These are phyloP conservation scores for Thaumatotibia leucotreta DNA, from an alignment of 1,140 invertebrate species.

Conservation along the genomic window DNA sequence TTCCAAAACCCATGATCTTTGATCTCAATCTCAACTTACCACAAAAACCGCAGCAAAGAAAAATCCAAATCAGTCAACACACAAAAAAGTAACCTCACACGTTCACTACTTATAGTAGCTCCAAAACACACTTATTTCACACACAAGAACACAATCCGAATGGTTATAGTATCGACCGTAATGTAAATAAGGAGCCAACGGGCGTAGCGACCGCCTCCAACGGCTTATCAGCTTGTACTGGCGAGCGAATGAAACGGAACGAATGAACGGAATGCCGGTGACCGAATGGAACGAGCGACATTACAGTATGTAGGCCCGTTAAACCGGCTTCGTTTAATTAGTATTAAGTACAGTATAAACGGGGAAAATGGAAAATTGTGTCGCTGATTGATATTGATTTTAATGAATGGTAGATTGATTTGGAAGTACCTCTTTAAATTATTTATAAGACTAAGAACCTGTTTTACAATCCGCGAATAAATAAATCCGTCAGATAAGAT, in stretches of 20 bases:
- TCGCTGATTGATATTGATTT: neutral
- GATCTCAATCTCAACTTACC: constrained; percentile 53
- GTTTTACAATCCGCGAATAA: too few species aligned
- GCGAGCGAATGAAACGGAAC: constrained; percentile 31
- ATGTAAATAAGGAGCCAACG: constrained; percentile 31
- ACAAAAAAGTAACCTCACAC: constrained; percentile 56
- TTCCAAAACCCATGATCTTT: constrained; percentile 35
- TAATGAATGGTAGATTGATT: too few species aligned
- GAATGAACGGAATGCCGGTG: constrained; percentile 34
- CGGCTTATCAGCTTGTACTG: constrained; percentile 62
- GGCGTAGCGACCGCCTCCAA: constrained; percentile 27
- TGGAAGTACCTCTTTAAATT: too few species aligned
- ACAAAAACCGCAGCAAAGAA: constrained; percentile 49
- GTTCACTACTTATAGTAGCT: constrained; percentile 32
- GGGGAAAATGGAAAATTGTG: constrained; percentile 21
- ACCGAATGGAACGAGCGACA: constrained; percentile 18
- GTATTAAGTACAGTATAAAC: constrained; percentile 18
- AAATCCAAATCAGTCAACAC: constrained; percentile 52
- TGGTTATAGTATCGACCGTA: constrained; percentile 35
- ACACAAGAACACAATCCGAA: constrained; percentile 40
- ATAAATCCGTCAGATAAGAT: too few species aligned
- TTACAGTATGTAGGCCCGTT: constrained; percentile 13
- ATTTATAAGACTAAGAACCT: too few species aligned
- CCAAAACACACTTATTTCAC: constrained; percentile 21
- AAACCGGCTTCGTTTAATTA: constrained; percentile 3